These are phyloP conservation scores for Limosa lapponica DNA, from an alignment of 2,797 vertebrate genomes.

Conservation along the genomic window DNA sequence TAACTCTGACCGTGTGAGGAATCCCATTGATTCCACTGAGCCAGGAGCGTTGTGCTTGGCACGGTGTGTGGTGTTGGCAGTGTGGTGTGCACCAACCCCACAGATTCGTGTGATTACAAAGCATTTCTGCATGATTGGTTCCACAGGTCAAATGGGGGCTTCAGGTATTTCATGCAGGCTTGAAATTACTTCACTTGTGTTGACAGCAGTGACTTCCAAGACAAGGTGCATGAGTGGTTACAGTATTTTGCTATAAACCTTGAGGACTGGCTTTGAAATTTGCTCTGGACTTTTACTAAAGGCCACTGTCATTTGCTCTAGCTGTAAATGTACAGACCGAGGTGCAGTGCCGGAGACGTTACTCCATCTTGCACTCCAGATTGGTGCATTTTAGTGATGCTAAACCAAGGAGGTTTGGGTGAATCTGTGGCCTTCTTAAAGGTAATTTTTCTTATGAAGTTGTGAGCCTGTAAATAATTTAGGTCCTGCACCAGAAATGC, in stretches of 20 bases:
- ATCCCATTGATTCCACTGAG: not conserved
- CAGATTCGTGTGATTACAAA: not conserved
- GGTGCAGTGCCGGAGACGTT: not conserved
- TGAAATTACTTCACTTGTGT: not conserved
- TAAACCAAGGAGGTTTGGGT: not conserved
- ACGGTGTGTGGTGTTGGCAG: not conserved
- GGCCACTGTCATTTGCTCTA: not conserved
- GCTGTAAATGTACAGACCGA: not conserved
- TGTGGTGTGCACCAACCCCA: not conserved
- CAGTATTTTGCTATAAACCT: not conserved
- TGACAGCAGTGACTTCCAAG: not conserved
- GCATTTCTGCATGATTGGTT: not conserved
- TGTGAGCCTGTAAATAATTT: not conserved
- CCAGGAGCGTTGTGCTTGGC: not conserved
- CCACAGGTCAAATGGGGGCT: not conserved
- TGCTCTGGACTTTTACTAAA: not conserved
- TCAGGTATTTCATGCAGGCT: not conserved
- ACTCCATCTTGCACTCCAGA: not conserved
- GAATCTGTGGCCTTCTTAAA: not conserved
- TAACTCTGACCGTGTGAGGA: not conserved
- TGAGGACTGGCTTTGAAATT: not conserved
- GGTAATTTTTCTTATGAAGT: not conserved
- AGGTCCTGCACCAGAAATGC: not conserved
- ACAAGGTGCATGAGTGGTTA: not conserved
- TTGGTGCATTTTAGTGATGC: not conserved